Evolutionary conservation across 2,113 vertebrate species (phyloP), one percentile per base, ranked within the genome.

Genomic region (Tenrec ecaudatus): DNA sequence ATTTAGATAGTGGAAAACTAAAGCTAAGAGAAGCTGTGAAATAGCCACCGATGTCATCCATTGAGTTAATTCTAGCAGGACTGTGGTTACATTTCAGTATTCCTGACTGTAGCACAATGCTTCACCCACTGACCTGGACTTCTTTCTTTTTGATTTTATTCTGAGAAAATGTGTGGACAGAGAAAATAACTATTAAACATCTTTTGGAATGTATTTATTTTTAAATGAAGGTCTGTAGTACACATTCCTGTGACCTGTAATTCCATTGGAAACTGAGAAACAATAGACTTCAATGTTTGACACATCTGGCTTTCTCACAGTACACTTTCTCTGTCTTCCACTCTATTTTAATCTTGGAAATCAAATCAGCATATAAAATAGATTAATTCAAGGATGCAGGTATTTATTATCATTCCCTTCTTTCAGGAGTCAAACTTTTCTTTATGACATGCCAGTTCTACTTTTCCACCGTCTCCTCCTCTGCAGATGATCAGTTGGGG

Each of bases 1-100:
- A 92, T 95, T 90, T 92, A 68, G 62, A 83, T 33, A 91, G 33
- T 22, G 27, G 31, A 66, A 58, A 82, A 88, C 15, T 15, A 36
- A 95, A 89, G n/a, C 31, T 77, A 27, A 15, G 64, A 83, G 80
- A 95, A 81, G 40, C 68, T 73, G 31, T 86, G 71, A 90, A 94
- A 83, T 64, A 76, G 14, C 64, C 73, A 53, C 25, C 81, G 79
- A 25, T 57, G 20, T 36, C 75, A 68, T 57, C 60, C 43, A 62
- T 58, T 88, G 75, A 95, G 43, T 90, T 94, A 90, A 86, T 53
- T 88, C 58, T 57, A 86, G 1, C 40, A 86, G 15, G 25, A 9
- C n/a, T 71, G 6, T 6, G 7, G 40, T 20, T 43, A 25, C 12
- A 93, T 69, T 76, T 91, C 27, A 66, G 10, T 66, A 53, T 79